Conservation (phyloP, 2,113 vertebrate species). For the Pachycephala philippinensis region DNA sequence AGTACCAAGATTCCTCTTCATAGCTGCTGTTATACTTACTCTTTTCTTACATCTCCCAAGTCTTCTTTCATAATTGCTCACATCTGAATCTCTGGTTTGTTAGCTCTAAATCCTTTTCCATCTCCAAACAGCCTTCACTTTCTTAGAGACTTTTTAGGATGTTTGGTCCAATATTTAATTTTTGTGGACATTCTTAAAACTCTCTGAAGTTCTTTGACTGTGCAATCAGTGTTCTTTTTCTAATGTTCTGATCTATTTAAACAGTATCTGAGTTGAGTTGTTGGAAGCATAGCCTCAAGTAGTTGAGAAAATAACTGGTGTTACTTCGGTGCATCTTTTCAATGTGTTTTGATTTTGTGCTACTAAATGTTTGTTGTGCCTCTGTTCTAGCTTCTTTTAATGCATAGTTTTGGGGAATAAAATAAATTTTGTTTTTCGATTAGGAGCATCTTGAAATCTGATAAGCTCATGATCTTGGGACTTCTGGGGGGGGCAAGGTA, state of each 20-base stretch:
- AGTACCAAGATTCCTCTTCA: background rate
- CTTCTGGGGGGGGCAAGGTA: background rate
- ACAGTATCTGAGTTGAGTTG: background rate
- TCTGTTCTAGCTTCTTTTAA: background rate
- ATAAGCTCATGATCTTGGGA: background rate
- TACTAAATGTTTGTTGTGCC: background rate
- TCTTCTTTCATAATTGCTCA: background rate
- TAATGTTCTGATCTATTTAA: background rate
- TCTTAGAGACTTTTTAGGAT: background rate
- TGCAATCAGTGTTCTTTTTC: background rate
- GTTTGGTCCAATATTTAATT: background rate
- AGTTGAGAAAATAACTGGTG: background rate
- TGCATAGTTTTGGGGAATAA: background rate
- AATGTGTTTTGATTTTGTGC: background rate
- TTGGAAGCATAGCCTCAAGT: background rate
- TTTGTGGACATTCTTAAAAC: background rate
- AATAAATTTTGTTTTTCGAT: background rate
- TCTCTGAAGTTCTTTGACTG: background rate
- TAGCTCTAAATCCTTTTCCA: background rate
- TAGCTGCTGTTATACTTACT: background rate
- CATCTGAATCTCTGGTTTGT: background rate
- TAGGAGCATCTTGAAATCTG: background rate
- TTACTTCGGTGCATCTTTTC: background rate
- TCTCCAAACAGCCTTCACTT: background rate
- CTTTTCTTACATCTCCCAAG: background rate